Conservation (phyloP, 1,140 invertebrate genomes). For the Caenorhabditis remanei region DNA sequence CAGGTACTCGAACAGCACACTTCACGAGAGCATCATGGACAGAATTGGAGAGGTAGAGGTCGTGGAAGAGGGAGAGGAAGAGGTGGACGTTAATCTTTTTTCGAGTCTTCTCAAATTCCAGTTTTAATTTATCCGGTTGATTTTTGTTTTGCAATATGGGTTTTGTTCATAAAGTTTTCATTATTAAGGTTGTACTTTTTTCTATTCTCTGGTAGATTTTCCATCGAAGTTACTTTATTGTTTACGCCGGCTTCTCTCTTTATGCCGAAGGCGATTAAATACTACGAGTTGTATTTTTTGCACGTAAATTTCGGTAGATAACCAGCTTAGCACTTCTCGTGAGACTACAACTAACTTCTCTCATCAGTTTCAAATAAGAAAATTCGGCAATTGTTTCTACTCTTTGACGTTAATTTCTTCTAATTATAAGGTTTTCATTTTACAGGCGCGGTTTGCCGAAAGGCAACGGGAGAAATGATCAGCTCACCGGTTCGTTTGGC, state of each 20-base stretch:
- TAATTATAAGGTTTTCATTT: neutral
- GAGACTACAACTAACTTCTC: too few relatives aligned
- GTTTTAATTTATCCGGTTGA: neutral
- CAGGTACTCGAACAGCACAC: constrained; percentile 31
- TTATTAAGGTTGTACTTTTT: neutral
- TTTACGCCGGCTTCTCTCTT: neutral
- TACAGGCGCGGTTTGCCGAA: neutral
- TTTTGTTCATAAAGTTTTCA: neutral
- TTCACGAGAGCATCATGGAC: constrained; percentile 29
- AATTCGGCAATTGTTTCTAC: neutral
- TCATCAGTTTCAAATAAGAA: too few relatives aligned
- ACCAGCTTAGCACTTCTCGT: too few relatives aligned
- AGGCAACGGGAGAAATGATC: constrained; percentile 47
- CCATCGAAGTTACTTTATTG: too few relatives aligned
- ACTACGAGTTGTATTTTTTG: too few relatives aligned
- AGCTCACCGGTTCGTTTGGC: constrained; percentile 37
- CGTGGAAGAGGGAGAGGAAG: constrained; percentile 35
- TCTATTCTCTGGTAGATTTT: neutral
- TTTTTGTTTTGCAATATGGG: neutral
- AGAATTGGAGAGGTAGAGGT: constrained; percentile 3
- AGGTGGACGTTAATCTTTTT: constrained; percentile 1
- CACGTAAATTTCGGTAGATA: too few relatives aligned
- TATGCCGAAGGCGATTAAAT: too few relatives aligned
- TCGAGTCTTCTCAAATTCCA: neutral
- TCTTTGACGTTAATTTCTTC: neutral